These are phyloP conservation scores for Amphiura filiformis DNA, from an alignment of 35 echinoderm and acorn worm species.

Conservation along the genomic window DNA sequence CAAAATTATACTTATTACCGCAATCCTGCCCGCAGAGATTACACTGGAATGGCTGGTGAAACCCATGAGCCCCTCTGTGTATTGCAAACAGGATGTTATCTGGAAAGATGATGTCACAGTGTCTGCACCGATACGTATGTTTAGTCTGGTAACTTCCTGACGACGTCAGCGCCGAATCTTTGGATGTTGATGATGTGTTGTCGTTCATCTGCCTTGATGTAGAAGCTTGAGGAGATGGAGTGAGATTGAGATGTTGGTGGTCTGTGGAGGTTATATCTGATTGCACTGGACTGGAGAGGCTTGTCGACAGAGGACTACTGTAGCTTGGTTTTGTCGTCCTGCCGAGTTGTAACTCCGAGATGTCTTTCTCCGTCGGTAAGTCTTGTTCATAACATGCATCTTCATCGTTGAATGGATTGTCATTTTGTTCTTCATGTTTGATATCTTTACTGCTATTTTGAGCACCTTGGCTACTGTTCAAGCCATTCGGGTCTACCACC, in stretches of 20 bases:
- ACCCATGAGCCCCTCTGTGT: constrained; percentile 51
- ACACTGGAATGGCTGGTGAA: constrained; percentile 41
- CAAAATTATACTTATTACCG: constrained; percentile 56
- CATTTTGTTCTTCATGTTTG: background rate
- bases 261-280: background rate
- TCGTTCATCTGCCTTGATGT: background rate
- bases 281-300: background rate
- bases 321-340: background rate
- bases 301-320: background rate
- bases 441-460: background rate
- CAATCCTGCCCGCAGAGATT: constrained; percentile 53
- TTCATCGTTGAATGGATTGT: background rate
- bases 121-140: constrained; percentile 12
- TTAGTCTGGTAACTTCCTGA: background rate
- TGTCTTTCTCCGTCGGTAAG: background rate
- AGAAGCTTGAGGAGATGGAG: background rate
- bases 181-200: background rate
- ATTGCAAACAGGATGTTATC: constrained; percentile 48
- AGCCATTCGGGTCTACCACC: background rate
- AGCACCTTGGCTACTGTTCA: background rate
- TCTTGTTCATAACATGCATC: background rate
- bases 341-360: background rate
- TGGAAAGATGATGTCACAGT: constrained; percentile 55
- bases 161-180: background rate
- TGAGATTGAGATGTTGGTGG: background rate